These are phyloP conservation scores for Grallaria varia DNA, from an alignment of 2,113 vertebrate genomes.

Conservation along the genomic window DNA sequence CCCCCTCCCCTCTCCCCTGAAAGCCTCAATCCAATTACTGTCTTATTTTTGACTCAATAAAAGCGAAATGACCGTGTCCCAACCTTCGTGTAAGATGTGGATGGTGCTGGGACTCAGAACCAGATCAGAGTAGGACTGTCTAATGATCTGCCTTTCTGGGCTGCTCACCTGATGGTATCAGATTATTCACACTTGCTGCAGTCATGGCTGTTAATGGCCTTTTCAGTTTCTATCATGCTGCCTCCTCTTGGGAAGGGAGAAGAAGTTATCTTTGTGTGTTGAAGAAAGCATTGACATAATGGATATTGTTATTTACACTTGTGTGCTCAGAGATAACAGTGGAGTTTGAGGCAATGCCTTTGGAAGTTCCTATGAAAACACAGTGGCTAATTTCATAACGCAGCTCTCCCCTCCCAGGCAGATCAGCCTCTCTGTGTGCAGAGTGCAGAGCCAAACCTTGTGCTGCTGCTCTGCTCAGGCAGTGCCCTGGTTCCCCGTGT, in stretches of 20 bases:
- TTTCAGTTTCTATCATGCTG: background rate
- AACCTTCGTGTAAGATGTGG: background rate
- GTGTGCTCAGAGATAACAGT: background rate
- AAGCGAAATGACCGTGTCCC: constrained; percentile 9
- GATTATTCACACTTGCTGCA: background rate
- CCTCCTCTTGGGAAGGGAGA: background rate
- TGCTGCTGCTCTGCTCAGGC: background rate
- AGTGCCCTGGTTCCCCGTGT: background rate
- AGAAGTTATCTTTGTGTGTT: background rate
- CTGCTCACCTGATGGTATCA: background rate
- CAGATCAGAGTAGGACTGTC: background rate
- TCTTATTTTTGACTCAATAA: constrained; percentile 78
- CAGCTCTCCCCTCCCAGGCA: background rate
- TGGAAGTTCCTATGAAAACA: background rate
- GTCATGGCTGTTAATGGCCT: background rate
- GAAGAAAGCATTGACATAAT: background rate
- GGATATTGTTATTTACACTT: constrained; percentile 19
- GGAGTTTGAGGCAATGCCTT: background rate
- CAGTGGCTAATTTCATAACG: background rate
- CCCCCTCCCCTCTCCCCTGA: constrained; percentile 58
- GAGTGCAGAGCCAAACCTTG: background rate
- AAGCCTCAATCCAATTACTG: constrained; percentile 83
- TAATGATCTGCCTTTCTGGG: background rate
- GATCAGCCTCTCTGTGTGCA: background rate
- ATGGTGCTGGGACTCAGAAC: background rate